Evolutionary conservation across 2,888 invertebrate genomes (phyloP), one percentile per base, ranked within the genome.

Genomic region (Thereva nobilitata): DNA sequence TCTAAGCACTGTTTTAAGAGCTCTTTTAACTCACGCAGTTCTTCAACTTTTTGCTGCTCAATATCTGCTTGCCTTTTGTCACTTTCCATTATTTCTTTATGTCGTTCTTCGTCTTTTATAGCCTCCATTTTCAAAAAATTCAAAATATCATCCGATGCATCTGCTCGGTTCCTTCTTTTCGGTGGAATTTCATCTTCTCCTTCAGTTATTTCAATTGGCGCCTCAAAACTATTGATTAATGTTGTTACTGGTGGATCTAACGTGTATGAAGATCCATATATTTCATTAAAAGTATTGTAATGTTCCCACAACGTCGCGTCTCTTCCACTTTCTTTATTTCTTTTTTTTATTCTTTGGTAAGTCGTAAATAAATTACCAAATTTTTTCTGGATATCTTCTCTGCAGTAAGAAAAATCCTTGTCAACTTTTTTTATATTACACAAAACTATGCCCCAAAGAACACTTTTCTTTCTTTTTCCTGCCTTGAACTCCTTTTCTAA

Each of bases 381-480:
- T 44, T 44, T 44, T 9, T 44, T 44, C 10, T 44, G 44, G 4
- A 44, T 44, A n/a, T 44, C 44, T 44, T 44, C 44, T 8, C 9
- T 5, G 9, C 1, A n/a, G 10, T n/a, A 44, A n/a, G 6, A 4
- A 44, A 44, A 44, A 44, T 44, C 10, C 1, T 4, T 5, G 10
- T 44, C 44, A 44, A n/a, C n/a, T 44, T 44, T 44, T 44, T 44
- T 44, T n/a, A 44, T 44, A 44, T 44, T 44, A 44, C n/a, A 1
- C 4, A 44, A 8, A 5, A 44, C 44, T 44, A 44, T 9, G 4
- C 44, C 9, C 44, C 44, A 44, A 9, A 44, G 44, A 9, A 44
- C 44, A 44, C 44, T 44, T 44, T 44, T 44, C 9, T 44, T 44
- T 44, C 44, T 44, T 44, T 44, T 44, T n/a, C 9, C 9, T 8